A percentile compares a stretch with the other conserved stretches of the same genome.
Conservation (phyloP, 2,888 invertebrate species). For the Chironomus riparius region DNA sequence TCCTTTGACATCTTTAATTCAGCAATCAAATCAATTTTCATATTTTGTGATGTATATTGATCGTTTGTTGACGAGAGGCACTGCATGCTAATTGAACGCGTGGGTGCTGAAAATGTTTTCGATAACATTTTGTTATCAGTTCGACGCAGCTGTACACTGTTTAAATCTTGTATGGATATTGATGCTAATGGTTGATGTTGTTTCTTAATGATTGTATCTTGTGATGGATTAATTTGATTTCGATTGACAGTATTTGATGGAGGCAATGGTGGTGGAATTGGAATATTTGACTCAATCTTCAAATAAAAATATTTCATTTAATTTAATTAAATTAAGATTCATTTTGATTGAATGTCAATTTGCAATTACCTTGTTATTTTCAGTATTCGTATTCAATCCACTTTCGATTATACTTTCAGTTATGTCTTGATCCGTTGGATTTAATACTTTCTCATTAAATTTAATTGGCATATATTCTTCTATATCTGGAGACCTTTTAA, state of each 20-base stretch:
- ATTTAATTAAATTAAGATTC: not conserved
- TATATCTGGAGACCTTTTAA: not conserved
- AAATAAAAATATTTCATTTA: not conserved
- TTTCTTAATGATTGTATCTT: slow-evolving; percentile 45
- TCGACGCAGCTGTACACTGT: slow-evolving; percentile 70
- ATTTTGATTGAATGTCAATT: not conserved
- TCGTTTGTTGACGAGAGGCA: slow-evolving; percentile 57
- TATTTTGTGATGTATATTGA: slow-evolving; percentile 57
- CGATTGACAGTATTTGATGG: slow-evolving; percentile 29
- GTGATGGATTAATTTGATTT: slow-evolving; percentile 34
- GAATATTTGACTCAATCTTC: slow-evolving; percentile 32
- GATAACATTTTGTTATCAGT: slow-evolving; percentile 65
- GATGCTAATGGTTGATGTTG: slow-evolving; percentile 71
- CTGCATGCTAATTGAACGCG: slow-evolving; percentile 66
- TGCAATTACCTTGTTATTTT: not conserved
- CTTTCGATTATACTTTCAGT: not conserved
- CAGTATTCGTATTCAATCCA: not conserved
- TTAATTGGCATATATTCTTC: not conserved
- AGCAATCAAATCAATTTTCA: slow-evolving; percentile 73
- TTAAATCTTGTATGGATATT: slow-evolving; percentile 78
- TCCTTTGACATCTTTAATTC: slow-evolving; percentile 88
- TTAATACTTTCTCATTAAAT: not conserved
- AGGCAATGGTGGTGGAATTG: slow-evolving; percentile 49
- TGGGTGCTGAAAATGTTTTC: slow-evolving; percentile 78
- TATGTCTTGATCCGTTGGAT: not conserved